phyloP scores from a whole-genome alignment of 2,888 invertebrate species.

The Pasiphila rectangulata region DNA sequence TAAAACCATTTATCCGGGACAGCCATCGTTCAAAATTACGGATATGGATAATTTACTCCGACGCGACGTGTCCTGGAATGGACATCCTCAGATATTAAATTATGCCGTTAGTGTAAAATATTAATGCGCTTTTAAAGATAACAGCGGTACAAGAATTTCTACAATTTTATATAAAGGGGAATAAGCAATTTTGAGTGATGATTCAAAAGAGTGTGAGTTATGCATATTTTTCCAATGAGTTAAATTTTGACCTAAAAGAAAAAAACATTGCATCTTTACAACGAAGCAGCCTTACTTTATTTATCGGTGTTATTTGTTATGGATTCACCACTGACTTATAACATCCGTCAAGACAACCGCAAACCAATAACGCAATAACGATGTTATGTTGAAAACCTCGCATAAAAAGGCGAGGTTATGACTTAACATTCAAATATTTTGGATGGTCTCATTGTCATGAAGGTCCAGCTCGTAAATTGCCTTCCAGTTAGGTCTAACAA shows the following conservation, averaged over 20 bases:
- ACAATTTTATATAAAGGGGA: background rate
- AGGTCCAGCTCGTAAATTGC: slow-evolving; percentile 70
- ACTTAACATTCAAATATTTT: slow-evolving; percentile 70
- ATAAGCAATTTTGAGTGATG: background rate
- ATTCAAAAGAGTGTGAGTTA: background rate
- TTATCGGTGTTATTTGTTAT: slow-evolving; percentile 19
- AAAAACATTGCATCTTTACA: background rate
- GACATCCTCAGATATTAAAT: slow-evolving; percentile 24
- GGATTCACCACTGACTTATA: slow-evolving; percentile 23
- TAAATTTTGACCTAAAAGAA: background rate
- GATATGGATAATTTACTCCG: slow-evolving; percentile 53
- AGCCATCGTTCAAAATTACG: slow-evolving; percentile 53
- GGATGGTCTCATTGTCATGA: slow-evolving; percentile 63
- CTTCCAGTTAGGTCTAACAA: slow-evolving; percentile 73
- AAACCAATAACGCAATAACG: slow-evolving; percentile 50
- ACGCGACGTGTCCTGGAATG: slow-evolving; percentile 36
- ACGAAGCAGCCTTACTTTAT: slow-evolving; percentile 5
- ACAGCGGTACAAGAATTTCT: slow-evolving; percentile 5
- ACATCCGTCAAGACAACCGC: slow-evolving; percentile 37
- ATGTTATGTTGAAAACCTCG: slow-evolving; percentile 37
- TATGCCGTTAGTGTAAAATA: slow-evolving; percentile 16
- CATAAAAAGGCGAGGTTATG: slow-evolving; percentile 57
- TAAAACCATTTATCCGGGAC: slow-evolving; percentile 56
- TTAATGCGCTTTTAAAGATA: slow-evolving; percentile 21
- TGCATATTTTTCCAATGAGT: background rate